Conservation (phyloP, 1,140 invertebrate genomes). For the Parapsyche elsis region DNA sequence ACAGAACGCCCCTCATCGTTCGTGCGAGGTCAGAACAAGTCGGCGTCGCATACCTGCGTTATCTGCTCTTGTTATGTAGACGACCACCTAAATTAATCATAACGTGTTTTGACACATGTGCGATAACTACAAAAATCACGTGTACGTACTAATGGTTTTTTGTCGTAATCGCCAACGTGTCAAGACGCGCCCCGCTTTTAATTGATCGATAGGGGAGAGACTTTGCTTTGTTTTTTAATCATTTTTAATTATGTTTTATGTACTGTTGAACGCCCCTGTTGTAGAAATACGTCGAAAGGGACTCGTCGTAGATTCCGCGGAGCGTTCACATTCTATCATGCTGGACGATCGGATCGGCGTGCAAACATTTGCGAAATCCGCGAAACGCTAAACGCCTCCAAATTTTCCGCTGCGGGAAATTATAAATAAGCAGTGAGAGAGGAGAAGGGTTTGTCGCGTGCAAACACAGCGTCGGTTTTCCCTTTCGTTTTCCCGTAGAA, state of each 20-base stretch:
- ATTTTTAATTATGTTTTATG: no score
- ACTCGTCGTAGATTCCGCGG: no score
- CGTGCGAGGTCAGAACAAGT: not conserved
- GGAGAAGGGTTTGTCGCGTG: not conserved
- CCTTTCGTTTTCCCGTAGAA: not conserved
- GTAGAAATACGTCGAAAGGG: no score
- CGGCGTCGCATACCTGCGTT: not conserved
- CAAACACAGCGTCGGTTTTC: not conserved
- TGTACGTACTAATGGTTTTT: slow-evolving; percentile 31
- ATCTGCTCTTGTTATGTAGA: slow-evolving; percentile 3
- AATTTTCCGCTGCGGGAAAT: not conserved
- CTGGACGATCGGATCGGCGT: not conserved
- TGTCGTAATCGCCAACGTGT: slow-evolving; percentile 38
- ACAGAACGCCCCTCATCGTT: not conserved
- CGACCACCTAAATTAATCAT: slow-evolving; percentile 45
- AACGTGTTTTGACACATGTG: slow-evolving; percentile 45
- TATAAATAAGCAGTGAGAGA: slow-evolving; percentile 4
- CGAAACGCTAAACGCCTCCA: not conserved
- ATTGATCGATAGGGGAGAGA: slow-evolving; percentile 37
- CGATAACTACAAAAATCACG: slow-evolving; percentile 36
- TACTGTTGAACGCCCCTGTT: no score
- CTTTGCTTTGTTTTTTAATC: not conserved
- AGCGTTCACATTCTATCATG: no score
- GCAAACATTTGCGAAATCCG: slow-evolving; percentile 24
- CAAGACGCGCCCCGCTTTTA: slow-evolving; percentile 33